These are phyloP conservation scores for Sclerurus mexicanus DNA, from an alignment of 2,113 vertebrate species.

Conservation along the genomic window DNA sequence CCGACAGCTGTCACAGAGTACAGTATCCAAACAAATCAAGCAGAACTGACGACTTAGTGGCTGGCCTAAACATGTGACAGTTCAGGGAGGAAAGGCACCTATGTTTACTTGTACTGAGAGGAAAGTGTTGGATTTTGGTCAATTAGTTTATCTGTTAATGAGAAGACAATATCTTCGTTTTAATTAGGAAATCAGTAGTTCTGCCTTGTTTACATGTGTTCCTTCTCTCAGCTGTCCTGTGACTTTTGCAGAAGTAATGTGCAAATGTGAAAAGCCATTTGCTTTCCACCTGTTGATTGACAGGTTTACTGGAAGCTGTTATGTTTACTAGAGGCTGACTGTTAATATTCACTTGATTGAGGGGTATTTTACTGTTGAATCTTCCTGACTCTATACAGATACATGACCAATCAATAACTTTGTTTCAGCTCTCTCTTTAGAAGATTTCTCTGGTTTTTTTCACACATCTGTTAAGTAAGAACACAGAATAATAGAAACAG, in stretches of 20 bases:
- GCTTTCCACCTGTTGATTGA: not conserved
- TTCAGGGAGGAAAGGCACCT: not conserved
- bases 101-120: not conserved
- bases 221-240: slow-evolving; percentile 37
- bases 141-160: slow-evolving; percentile 62
- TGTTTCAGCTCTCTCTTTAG: not conserved
- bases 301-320: not conserved
- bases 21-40: slow-evolving; percentile 71
- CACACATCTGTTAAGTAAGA: not conserved
- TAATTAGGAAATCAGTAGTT: slow-evolving; percentile 55
- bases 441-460: not conserved
- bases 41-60: slow-evolving; percentile 68
- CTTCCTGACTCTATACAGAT: not conserved
- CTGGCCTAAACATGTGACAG: not conserved
- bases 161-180: slow-evolving; percentile 46
- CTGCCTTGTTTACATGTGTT: slow-evolving; percentile 52
- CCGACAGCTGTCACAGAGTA: slow-evolving; percentile 70
- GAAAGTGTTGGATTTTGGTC: slow-evolving; percentile 31
- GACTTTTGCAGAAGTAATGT: not conserved
- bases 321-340: not conserved
- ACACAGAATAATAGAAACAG: not conserved
- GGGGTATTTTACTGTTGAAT: not conserved
- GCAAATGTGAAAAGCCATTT: not conserved
- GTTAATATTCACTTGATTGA: not conserved
- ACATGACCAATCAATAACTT: not conserved